Base-by-base conservation (phyloP, 2,888 invertebrate species). In the Heteropelma amictum region DNA sequence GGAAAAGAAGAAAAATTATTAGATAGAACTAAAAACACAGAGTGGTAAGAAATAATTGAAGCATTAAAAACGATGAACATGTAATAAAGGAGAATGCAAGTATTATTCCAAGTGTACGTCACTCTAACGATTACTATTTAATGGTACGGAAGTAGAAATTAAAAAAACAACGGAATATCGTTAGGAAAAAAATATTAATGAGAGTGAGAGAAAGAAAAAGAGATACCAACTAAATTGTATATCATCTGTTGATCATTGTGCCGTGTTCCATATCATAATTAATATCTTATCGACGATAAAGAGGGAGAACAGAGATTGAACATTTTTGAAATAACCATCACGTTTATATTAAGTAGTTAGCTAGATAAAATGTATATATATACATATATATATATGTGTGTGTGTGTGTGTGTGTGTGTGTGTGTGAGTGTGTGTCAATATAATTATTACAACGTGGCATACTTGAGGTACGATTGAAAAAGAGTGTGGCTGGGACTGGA, bases 251-350 rank as follows among this genome's bases (percentile, higher is more conserved):
- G 80, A 83, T 83, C 81, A 85, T 82, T 80, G 81, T 83, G 82
- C 80, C 82, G 82, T 81, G 82, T 84, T 84, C 80, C 86, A 87
- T 87, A 86, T 86, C 86, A 85, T 83, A 47, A 68, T 40, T 26
- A 38, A 76, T 72, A 76, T 63, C 72, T 73, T 75, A 73, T 71
- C 72, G 76, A 78, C 65, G 58, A 72, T 70, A 71, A 64, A 61
- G 70, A 72, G 74, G 68, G 71, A 74, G 71, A 69, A 72, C 70
- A 65, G 40, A 69, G 73, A 74, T 74, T 71, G 67, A 70, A 47
- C 28, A 60, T 77, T 73, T 72, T 72, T 67, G 54, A 61, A 70
- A 70, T 67, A 75, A 70, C 71, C 67, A 71, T 56, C 67, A 75
- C 75, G 65, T 71, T 75, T 75, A 75, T 71, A 75, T 75, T 75